Base-by-base conservation (phyloP, 1,140 invertebrate species). In the Leguminivora glycinivorella region DNA sequence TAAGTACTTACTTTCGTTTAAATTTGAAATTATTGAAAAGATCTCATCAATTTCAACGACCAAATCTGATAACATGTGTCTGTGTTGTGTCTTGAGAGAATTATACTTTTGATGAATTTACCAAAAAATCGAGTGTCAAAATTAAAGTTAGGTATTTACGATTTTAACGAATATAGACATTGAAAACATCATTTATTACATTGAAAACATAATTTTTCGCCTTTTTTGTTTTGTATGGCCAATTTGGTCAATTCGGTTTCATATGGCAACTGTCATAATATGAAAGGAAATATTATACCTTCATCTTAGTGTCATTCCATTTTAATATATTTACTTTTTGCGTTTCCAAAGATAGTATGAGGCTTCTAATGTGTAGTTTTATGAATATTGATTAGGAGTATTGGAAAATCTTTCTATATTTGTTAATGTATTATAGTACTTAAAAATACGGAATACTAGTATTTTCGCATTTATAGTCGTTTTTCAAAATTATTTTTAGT, bases 381-480 rank as follows among this genome's bases (percentile, higher is more conserved):
- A 47, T 47, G 14, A 47, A 17, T 47, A 47, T 47, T 17, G 43
- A n/a, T n/a, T n/a, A n/a, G n/a, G n/a, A n/a, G n/a, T n/a, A n/a
- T n/a, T 17, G n/a, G 17, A 0, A 47, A 17, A 47, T 47, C 43
- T 43, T 14, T 47, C 47, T 22, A 52, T 31, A 31, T 22, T 52
- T 2, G 19, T 22, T 22, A 52, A 10, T 22, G 6, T 52, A 47
- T 19, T 17, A n/a, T 43, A 34, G 31, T 43, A 43, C 40, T 17
- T 52, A 52, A 52, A 52, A n/a, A 52, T 52, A 52, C 19, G 22
- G 22, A 22, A 22, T 5, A 22, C 47, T 19, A 52, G 47, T 52
- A 22, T 52, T 52, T 52, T 22, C n/a, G 47, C 47, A 52, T 52
- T 52, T 52, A 52, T 52, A 52, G 47, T 52, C 19, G 2, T 22